Conservation (phyloP, 2,113 vertebrate species). For the Boleophthalmus pectinirostris region DNA sequence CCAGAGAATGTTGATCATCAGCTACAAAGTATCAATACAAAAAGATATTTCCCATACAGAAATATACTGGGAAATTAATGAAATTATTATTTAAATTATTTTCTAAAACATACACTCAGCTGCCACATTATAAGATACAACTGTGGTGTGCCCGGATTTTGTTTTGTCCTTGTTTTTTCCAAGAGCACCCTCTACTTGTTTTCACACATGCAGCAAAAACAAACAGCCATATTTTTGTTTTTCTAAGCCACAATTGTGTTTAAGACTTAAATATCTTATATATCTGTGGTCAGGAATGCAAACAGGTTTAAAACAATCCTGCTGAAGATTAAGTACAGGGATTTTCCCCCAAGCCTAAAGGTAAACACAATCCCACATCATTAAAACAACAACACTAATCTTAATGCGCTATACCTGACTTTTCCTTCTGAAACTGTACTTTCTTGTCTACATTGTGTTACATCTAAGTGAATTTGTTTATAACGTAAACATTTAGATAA, state of each 20-base stretch:
- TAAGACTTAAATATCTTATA: not conserved
- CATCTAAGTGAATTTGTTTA: too few species aligned
- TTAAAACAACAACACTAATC: not conserved
- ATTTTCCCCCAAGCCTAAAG: not conserved
- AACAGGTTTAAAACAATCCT: not conserved
- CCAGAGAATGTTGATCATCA: too few species aligned
- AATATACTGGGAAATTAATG: not conserved
- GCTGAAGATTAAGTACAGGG: not conserved
- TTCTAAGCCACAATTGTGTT: not conserved
- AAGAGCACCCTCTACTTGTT: too few species aligned
- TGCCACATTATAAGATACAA: not conserved
- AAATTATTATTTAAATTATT: not conserved
- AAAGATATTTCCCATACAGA: not conserved
- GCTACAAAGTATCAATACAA: not conserved
- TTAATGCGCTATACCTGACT: not conserved
- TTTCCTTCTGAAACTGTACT: not conserved
- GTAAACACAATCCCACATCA: not conserved
- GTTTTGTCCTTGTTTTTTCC: too few species aligned
- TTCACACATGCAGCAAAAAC: too few species aligned
- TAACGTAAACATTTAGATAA: too few species aligned
- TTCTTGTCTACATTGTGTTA: not conserved
- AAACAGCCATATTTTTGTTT: too few species aligned
- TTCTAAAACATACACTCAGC: slow-evolving; percentile 1
- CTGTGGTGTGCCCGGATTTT: not conserved
- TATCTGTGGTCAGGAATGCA: not conserved